phyloP scores from a whole-genome alignment of 2,113 vertebrate species.

The Rafetus swinhoei region DNA sequence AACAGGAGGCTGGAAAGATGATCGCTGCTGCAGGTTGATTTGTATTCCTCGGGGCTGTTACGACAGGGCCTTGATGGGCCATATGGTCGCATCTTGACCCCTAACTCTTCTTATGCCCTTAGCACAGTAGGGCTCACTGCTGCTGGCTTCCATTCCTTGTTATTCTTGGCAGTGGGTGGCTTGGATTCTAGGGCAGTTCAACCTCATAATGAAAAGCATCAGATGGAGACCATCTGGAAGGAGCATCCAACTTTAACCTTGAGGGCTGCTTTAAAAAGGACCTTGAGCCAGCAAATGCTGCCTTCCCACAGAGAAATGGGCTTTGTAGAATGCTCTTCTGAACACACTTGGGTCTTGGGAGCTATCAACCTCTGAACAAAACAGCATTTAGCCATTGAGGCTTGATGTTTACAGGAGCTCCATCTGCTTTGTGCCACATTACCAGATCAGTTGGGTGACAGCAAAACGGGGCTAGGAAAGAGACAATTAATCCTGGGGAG shows the following conservation, averaged over 20 bases:
- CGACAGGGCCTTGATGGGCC: slow-evolving; percentile 52
- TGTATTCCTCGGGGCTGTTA: slow-evolving; percentile 60
- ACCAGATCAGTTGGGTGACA: slow-evolving; percentile 24
- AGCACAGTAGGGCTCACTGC: slow-evolving; percentile 63
- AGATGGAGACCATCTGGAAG: slow-evolving; percentile 83
- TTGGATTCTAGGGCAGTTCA: slow-evolving; percentile 54
- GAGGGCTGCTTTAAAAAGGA: slow-evolving; percentile 75
- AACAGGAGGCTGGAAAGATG: slow-evolving; percentile 37
- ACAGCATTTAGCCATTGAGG: neutral
- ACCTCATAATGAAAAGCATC: slow-evolving; percentile 77
- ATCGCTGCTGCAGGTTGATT: slow-evolving; percentile 19
- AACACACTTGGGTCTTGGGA: slow-evolving; percentile 27
- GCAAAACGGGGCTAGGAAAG: slow-evolving; percentile 21
- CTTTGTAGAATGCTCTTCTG: slow-evolving; percentile 4
- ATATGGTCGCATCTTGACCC: slow-evolving; percentile 80
- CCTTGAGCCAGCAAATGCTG: slow-evolving; percentile 52
- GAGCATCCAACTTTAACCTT: slow-evolving; percentile 81
- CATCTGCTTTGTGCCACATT: slow-evolving; percentile 64
- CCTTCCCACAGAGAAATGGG: slow-evolving; percentile 49
- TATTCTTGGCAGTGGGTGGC: slow-evolving; percentile 79
- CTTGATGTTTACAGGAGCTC: slow-evolving; percentile 46
- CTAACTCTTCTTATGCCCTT: slow-evolving; percentile 68
- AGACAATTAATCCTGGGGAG: neutral
- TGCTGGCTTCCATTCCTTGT: slow-evolving; percentile 72
- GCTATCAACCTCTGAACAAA: slow-evolving; percentile 52